phyloP scores from a whole-genome alignment of 2,888 invertebrate genomes.

The Alviniconcha strummeri region DNA sequence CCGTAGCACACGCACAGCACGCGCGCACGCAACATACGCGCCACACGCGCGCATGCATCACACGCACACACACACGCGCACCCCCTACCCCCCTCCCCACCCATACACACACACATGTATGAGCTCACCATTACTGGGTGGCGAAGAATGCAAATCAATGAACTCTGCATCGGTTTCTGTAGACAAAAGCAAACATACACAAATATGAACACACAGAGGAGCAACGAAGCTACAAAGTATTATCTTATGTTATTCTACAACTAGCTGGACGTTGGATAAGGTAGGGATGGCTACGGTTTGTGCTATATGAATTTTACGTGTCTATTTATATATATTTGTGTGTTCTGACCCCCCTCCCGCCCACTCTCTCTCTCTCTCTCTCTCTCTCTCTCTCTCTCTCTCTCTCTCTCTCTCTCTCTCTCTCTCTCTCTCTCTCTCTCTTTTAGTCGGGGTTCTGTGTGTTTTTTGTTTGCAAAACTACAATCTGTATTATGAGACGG shows the following conservation, averaged over 20 bases:
- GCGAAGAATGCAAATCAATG: neutral
- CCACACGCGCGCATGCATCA: neutral
- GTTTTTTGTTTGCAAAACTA: too few relatives aligned
- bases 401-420: neutral
- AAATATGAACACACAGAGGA: neutral
- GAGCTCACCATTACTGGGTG: conserved; percentile 13
- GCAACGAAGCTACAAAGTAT: too few relatives aligned
- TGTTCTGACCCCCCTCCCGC: too few relatives aligned
- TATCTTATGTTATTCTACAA: too few relatives aligned
- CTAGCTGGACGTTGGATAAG: too few relatives aligned
- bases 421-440: neutral
- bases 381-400: neutral
- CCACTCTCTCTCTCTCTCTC: neutral
- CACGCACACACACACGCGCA: neutral
- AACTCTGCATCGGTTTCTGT: conserved; percentile 26
- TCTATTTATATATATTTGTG: too few relatives aligned
- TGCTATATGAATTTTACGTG: too few relatives aligned
- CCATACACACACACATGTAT: too few relatives aligned
- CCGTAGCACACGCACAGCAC: neutral
- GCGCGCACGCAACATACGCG: neutral
- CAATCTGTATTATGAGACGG: too few relatives aligned
- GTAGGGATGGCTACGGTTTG: too few relatives aligned
- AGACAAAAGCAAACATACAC: conserved; percentile 1
- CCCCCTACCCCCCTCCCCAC: neutral
- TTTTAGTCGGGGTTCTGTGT: too few relatives aligned